A percentile compares a stretch with the other conserved stretches of the same genome.
Evolutionary conservation across 2,888 invertebrate genomes (phyloP).

Genomic region (Drosophila vallismaia): DNA sequence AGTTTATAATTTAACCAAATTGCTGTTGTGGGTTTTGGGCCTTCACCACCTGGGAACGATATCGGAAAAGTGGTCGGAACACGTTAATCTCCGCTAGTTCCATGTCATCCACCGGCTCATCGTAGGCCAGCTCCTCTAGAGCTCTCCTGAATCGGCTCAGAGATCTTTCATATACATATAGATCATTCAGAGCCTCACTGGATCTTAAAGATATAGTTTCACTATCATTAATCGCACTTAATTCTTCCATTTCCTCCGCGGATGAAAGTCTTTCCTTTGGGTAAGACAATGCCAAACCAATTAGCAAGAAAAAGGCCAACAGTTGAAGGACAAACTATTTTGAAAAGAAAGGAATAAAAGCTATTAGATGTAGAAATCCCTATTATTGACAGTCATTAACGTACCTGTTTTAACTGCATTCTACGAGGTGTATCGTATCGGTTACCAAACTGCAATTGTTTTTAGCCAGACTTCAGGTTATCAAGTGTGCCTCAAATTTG

Average conservation of each 20-base stretch:
- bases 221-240: constrained; percentile 4
- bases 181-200: constrained; percentile 28
- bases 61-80: constrained; percentile 82
- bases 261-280: constrained; percentile 24
- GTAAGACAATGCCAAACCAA: constrained; percentile 34
- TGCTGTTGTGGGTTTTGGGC: constrained; percentile 54
- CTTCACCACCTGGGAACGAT: constrained; percentile 77
- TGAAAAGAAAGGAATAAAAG: background rate
- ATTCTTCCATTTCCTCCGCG: constrained; percentile 31
- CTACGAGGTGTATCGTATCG: constrained; percentile 1
- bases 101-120: constrained; percentile 72
- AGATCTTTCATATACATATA: constrained; percentile 49
- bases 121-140: constrained; percentile 56
- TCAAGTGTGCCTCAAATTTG: constrained; percentile 44
- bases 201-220: constrained; percentile 1
- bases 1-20: constrained; percentile 46
- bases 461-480: constrained; percentile 19
- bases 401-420: constrained; percentile 51
- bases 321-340: constrained; percentile 41
- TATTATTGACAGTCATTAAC: background rate
- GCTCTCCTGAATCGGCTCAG: constrained; percentile 59
- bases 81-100: constrained; percentile 82
- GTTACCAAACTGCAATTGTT: background rate
- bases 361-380: rapidly evolving
- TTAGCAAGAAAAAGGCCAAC: constrained; percentile 37